A percentile compares a stretch with the other conserved stretches of the same genome.
These are phyloP conservation scores for Bombus sibiricus DNA, from an alignment of 1,140 invertebrate genomes.

Conservation along the genomic window DNA sequence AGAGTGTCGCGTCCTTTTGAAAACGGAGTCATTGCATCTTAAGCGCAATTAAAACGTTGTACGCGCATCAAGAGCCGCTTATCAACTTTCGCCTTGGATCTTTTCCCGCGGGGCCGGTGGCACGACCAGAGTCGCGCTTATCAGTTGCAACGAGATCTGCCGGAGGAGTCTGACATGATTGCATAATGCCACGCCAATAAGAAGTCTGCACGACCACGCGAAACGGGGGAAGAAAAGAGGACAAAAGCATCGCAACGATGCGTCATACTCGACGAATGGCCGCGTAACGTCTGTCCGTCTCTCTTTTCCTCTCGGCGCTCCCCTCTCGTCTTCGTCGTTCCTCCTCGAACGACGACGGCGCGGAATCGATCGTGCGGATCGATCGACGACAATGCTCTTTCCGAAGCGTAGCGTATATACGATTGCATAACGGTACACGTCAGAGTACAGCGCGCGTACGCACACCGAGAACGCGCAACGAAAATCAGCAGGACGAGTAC, in stretches of 20 bases:
- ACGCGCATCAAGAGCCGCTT: too few relatives aligned
- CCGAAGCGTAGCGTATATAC: slow-evolving; percentile 25
- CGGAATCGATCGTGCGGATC: slow-evolving; percentile 53
- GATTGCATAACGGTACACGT: slow-evolving; percentile 65
- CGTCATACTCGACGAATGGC: slow-evolving; percentile 39
- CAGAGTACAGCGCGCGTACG: slow-evolving; percentile 13
- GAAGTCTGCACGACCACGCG: background rate
- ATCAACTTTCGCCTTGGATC: too few relatives aligned
- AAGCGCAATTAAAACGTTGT: background rate
- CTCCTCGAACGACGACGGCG: slow-evolving; percentile 2
- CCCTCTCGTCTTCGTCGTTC: background rate
- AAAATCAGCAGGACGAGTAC: slow-evolving; percentile 57
- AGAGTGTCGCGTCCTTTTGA: background rate
- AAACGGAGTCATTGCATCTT: background rate
- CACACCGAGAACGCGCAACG: slow-evolving; percentile 38
- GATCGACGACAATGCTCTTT: slow-evolving; percentile 58
- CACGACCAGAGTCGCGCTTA: background rate
- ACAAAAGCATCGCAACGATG: slow-evolving; percentile 23
- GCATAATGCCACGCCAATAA: background rate
- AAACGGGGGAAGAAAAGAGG: background rate
- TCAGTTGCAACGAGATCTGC: slow-evolving; percentile 12
- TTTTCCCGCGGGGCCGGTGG: background rate
- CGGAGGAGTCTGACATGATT: background rate
- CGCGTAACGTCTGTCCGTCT: background rate
- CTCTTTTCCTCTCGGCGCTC: background rate